phyloP scores from a whole-genome alignment of 2,797 vertebrate genomes.

The Acropternis orthonyx region DNA sequence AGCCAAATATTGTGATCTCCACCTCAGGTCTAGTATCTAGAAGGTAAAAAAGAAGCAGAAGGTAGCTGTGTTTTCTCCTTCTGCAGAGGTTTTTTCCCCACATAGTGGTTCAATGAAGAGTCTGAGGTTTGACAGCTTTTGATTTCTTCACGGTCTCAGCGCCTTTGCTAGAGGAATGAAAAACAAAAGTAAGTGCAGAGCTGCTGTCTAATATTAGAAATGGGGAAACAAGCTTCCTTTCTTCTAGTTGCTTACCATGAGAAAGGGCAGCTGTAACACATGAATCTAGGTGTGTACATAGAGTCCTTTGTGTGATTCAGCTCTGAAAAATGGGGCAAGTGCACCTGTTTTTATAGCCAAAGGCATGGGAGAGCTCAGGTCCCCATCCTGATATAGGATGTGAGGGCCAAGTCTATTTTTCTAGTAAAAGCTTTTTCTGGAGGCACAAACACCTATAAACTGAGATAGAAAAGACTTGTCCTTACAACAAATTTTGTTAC shows the following conservation, averaged over 20 bases:
- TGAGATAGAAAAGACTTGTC: not conserved
- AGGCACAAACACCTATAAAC: not conserved
- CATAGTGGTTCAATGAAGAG: not conserved
- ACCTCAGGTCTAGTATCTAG: not conserved
- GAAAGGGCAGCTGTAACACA: not conserved
- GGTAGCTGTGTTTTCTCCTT: not conserved
- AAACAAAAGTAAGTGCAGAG: not conserved
- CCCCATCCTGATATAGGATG: not conserved
- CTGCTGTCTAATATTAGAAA: not conserved
- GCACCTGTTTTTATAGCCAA: not conserved
- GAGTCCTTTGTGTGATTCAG: not conserved
- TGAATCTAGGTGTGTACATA: not conserved
- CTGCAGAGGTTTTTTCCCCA: not conserved
- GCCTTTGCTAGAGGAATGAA: not conserved
- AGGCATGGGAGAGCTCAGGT: not conserved
- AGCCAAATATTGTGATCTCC: not conserved
- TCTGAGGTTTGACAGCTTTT: not conserved
- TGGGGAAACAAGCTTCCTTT: not conserved
- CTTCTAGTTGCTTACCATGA: not conserved
- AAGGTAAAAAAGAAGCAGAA: not conserved
- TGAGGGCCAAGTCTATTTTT: not conserved
- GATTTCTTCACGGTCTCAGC: not conserved
- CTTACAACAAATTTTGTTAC: not conserved
- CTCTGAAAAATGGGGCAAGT: not conserved
- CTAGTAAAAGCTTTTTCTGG: not conserved